Conservation (phyloP, 92 coral and sea anemone species). For the Isaurus tuberculatus region DNA sequence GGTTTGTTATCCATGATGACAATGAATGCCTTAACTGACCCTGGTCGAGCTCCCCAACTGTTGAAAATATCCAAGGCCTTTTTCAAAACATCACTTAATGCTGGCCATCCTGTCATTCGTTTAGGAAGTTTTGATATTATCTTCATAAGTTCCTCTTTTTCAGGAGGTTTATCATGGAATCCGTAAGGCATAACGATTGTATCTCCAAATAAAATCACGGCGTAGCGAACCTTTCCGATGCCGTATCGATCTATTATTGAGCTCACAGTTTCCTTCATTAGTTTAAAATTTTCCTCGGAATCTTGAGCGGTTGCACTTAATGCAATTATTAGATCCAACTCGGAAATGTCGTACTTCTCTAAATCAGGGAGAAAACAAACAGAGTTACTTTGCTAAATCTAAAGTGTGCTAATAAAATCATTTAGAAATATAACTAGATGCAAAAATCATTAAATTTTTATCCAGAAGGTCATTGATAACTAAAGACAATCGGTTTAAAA, state of each 20-base stretch:
- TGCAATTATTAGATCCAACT: slow-evolving; percentile 79
- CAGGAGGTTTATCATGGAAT: slow-evolving; percentile 29
- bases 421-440: too few relatives aligned
- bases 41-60: slow-evolving; percentile 47
- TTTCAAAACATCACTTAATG: not conserved
- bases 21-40: slow-evolving; percentile 49
- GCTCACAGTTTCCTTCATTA: slow-evolving; percentile 59
- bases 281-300: slow-evolving; percentile 62
- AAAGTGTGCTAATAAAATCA: too few relatives aligned
- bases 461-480: too few relatives aligned
- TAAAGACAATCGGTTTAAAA: too few relatives aligned
- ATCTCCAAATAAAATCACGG: slow-evolving; percentile 59
- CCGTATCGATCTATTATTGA: slow-evolving; percentile 70
- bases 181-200: slow-evolving; percentile 2
- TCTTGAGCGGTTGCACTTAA: slow-evolving; percentile 72
- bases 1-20: slow-evolving; percentile 55
- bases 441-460: not conserved
- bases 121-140: slow-evolving; percentile 19
- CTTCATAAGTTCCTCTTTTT: slow-evolving; percentile 33
- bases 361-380: not conserved
- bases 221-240: slow-evolving; percentile 54
- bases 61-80: slow-evolving; percentile 7
- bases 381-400: too few relatives aligned
- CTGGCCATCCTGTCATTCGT: slow-evolving; percentile 5
- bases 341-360: slow-evolving; percentile 59